Base-by-base conservation (phyloP, 1,140 invertebrate species). In the Calosoma granatense region DNA sequence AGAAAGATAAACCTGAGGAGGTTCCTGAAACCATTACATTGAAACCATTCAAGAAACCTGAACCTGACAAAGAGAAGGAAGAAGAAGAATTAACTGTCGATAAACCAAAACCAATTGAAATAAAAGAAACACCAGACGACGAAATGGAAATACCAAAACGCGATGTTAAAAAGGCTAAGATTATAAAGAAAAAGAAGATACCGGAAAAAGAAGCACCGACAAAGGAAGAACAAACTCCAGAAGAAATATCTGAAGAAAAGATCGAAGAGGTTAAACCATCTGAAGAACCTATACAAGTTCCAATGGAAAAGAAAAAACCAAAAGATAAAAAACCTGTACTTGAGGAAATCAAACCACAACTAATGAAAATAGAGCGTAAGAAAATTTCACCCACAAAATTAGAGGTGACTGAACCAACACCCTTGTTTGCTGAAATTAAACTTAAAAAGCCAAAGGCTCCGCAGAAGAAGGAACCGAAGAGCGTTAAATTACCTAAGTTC, bases 401-500 rank as follows among this genome's bases (percentile, higher is more conserved):
- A 9, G 63, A 64, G 60, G 60, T 64, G 47, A 61, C 52, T 17
- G 41, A 76, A 61, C 39, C 64, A 14, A 65, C 71, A 36, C 61
- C 68, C 20, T 58, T 71, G 12, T 85, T 65, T 55, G 68, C 65
- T 2, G 54, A 66, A 58, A 58, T 68, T 47, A 68, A 69, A 60
- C 56, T 68, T 3, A 63, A 61, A 52, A 66, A 66, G 62, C 59
- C 64, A 30, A 69, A 66, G 61, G 26, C 57, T 57, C 54, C 61
- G 41, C 51, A 65, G 59, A 67, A 61, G 53, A 62, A 65, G 54
- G 59, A 77, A 62, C 53, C 64, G 17, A 69, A 74, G 54, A 62
- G 69, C 22, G 61, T 71, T 4, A 74, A 70, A 58, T 61, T 86
- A 22, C 83, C 81, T 0, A 85, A 84, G 72, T 68, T 86, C 43